These are phyloP conservation scores for Cyclargus thomasi DNA, from an alignment of 1,140 invertebrate genomes.

Conservation along the genomic window DNA sequence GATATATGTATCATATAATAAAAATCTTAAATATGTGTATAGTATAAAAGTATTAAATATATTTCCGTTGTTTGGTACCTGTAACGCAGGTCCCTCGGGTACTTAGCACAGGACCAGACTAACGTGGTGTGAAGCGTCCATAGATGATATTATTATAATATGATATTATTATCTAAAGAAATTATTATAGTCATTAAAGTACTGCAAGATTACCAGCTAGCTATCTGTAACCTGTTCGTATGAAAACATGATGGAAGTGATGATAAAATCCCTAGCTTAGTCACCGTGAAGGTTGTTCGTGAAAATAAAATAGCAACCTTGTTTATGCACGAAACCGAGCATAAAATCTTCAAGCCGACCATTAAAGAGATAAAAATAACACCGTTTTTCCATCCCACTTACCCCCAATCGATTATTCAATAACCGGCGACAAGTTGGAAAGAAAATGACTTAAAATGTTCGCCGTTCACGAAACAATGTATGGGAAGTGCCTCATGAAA, in stretches of 20 bases:
- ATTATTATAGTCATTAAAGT: too few species aligned
- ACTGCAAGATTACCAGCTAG: too few species aligned
- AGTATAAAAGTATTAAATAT: too few species aligned
- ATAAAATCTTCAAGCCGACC: constrained; percentile 17
- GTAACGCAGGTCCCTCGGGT: too few species aligned
- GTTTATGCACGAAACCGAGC: constrained; percentile 1
- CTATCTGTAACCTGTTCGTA: too few species aligned
- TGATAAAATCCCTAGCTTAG: not conserved
- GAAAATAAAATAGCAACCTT: constrained; percentile 1
- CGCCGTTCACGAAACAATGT: constrained; percentile 50
- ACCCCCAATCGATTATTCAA: constrained; percentile 36
- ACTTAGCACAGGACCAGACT: too few species aligned
- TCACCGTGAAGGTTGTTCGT: not conserved
- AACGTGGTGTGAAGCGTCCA: too few species aligned
- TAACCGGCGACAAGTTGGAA: constrained; percentile 28
- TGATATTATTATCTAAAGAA: too few species aligned
- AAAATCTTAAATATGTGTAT: too few species aligned
- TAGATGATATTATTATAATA: too few species aligned
- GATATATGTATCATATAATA: too few species aligned
- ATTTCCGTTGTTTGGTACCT: too few species aligned
- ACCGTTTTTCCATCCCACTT: constrained; percentile 32
- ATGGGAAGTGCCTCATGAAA: constrained; percentile 66
- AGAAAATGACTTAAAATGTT: constrained; percentile 49
- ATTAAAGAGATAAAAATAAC: constrained; percentile 32
- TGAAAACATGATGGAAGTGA: not conserved